Base-by-base conservation (phyloP, 2,797 vertebrate genomes). In the Crenichthys baileyi region DNA sequence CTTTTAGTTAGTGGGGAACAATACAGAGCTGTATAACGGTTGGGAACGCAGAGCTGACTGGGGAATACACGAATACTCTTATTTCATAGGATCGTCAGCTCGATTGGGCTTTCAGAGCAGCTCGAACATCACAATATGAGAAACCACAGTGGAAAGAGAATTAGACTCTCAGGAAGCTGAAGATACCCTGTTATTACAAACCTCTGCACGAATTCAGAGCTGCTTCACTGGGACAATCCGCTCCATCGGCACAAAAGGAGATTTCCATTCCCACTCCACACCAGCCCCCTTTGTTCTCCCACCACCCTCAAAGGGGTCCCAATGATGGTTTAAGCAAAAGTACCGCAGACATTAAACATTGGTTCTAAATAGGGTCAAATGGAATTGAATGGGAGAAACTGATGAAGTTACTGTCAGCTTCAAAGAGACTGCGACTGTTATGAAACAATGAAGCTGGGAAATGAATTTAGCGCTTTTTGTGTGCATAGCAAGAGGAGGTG, bases 111-210 rank as follows among this genome's bases (percentile, higher is more conserved):
- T 58, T 24, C 22, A 68, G 77, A 80, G 79, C 82, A 89, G 74
- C 68, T 70, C 76, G 72, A 80, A 90, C 87, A 87, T 67, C 86
- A 88, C 86, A 85, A 88, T 73, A 60, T 81, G 83, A 79, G 85
- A 78, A 89, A 70, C 75, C 85, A 76, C 73, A 65, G 61, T 70
- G 78, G 70, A 83, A 81, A 83, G 79, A 87, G 77, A 44, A 77
- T 80, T 80, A 83, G 73, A 85, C 81, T 79, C 76, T 83, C 77
- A 82, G 83, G 75, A 82, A 88, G 84, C 61, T 75, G 60, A 60
- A 87, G 81, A 89, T 89, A 93, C 91, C 88, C 89, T 85, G 80
- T 91, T 80, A 93, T 94, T 94, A 94, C 16, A 76, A 70, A 26
- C 31, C 77, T 48, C 76, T 79, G 86, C 83, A 81, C 74, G 67